Evolutionary conservation across 2,113 vertebrate species (phyloP).

Genomic region (Microcebus lehilahytsara): DNA sequence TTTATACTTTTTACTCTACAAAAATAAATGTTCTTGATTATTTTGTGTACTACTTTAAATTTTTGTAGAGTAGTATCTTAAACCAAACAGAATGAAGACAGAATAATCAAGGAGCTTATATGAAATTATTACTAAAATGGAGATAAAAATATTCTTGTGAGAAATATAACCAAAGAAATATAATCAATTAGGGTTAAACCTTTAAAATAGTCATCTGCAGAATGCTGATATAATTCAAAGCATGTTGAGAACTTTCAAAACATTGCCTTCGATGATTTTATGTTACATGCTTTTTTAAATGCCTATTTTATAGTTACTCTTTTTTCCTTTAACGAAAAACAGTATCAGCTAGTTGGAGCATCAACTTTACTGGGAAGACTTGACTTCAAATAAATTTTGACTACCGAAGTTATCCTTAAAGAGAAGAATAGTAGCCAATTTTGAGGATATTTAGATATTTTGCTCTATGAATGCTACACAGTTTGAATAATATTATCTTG

Average conservation of each 20-base stretch:
- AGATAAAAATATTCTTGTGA: constrained; percentile 16
- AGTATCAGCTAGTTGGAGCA: neutral
- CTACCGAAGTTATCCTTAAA: neutral
- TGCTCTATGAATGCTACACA: constrained; percentile 1
- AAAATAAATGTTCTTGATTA: constrained; percentile 48
- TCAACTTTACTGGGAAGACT: neutral
- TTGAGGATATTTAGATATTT: constrained; percentile 29
- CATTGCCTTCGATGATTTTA: neutral
- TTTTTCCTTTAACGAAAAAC: constrained; percentile 18
- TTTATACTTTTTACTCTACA: constrained; percentile 20
- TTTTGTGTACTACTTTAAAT: constrained; percentile 13
- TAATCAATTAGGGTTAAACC: neutral
- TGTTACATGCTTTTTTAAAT: neutral
- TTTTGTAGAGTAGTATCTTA: constrained; percentile 20
- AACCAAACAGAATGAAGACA: constrained; percentile 10
- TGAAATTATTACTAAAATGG: neutral
- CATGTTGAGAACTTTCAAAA: constrained; percentile 29
- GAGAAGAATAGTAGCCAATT: neutral
- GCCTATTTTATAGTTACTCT: neutral
- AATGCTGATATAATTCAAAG: neutral
- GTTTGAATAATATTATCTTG: constrained; percentile 38
- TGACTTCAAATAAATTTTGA: constrained; percentile 12
- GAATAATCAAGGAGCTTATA: neutral
- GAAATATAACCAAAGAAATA: neutral
- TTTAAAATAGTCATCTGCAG: constrained; percentile 36